These are phyloP conservation scores for Aphidius gifuensis DNA, from an alignment of 1,140 invertebrate genomes.

Conservation along the genomic window DNA sequence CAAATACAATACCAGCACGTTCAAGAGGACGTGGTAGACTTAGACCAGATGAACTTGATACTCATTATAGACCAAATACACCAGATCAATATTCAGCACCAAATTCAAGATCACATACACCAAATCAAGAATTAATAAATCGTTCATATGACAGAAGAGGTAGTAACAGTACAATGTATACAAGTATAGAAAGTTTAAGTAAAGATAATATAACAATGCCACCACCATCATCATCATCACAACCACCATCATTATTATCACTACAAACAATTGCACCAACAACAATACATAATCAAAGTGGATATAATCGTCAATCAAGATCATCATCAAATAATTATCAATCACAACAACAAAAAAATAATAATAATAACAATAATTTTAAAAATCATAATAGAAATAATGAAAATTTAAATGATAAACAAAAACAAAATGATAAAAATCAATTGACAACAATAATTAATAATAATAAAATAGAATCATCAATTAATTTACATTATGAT, in stretches of 20 bases:
- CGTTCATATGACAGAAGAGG: conserved; percentile 49
- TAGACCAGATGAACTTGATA: conserved; percentile 49
- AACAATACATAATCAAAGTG: conserved; percentile 8
- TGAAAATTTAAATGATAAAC: conserved; percentile 31
- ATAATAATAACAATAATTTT: background rate
- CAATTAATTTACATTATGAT: conserved; percentile 33
- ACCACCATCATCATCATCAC: conserved; percentile 37
- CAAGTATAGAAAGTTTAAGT: conserved; percentile 53
- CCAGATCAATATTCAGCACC: conserved; percentile 55
- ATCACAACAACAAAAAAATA: no score
- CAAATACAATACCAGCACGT: conserved; percentile 54
- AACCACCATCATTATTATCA: conserved; percentile 36
- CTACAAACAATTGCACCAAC: conserved; percentile 27
- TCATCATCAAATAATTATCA: background rate
- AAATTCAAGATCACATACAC: conserved; percentile 56
- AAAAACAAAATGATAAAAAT: conserved; percentile 27
- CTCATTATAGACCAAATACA: conserved; percentile 51
- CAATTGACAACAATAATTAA: conserved; percentile 40
- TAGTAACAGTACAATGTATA: conserved; percentile 53
- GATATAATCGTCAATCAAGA: conserved; percentile 27
- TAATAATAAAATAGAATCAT: background rate
- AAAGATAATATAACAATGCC: conserved; percentile 43
- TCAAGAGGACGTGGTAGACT: conserved; percentile 55
- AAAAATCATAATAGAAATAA: conserved; percentile 30
- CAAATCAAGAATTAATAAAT: conserved; percentile 50